phyloP scores from a whole-genome alignment of 2,113 vertebrate genomes.

The Deroptyus accipitrinus region DNA sequence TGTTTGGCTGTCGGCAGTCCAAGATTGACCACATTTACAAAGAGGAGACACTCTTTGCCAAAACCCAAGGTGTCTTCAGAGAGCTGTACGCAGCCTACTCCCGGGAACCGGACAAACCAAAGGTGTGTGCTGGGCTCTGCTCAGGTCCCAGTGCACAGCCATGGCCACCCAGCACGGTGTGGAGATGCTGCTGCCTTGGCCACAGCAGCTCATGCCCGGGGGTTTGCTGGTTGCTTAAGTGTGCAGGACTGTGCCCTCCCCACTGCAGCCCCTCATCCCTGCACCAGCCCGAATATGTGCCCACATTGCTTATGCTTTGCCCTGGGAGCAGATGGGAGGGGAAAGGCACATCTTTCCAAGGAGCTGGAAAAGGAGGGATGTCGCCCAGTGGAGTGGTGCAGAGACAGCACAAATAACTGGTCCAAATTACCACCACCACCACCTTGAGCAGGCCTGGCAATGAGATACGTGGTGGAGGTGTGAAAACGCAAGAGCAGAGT shows the following conservation, averaged over 20 bases:
- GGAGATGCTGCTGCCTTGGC: neutral
- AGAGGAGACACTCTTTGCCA: slow-evolving; percentile 92
- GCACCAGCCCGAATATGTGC: rapidly evolving
- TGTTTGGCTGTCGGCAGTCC: slow-evolving; percentile 95
- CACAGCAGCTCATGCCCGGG: rapidly evolving
- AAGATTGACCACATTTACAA: slow-evolving; percentile 97
- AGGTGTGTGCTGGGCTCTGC: slow-evolving; percentile 71
- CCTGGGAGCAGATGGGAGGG: neutral
- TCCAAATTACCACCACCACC: rapidly evolving
- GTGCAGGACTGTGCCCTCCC: neutral
- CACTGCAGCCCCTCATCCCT: neutral
- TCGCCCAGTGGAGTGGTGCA: neutral
- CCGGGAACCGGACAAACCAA: slow-evolving; percentile 95
- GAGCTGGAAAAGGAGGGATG: neutral
- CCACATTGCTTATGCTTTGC: neutral
- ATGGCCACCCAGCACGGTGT: rapidly evolving
- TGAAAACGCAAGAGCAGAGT: neutral
- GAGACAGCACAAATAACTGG: neutral
- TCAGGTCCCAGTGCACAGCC: rapidly evolving
- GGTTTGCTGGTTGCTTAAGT: rapidly evolving
- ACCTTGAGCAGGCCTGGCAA: neutral
- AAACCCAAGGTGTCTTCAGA: slow-evolving; percentile 89
- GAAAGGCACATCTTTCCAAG: neutral
- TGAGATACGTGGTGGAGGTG: rapidly evolving
- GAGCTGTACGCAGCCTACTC: slow-evolving; percentile 95